phyloP scores from a whole-genome alignment of 2,113 vertebrate species.

The Butorides virescens region DNA sequence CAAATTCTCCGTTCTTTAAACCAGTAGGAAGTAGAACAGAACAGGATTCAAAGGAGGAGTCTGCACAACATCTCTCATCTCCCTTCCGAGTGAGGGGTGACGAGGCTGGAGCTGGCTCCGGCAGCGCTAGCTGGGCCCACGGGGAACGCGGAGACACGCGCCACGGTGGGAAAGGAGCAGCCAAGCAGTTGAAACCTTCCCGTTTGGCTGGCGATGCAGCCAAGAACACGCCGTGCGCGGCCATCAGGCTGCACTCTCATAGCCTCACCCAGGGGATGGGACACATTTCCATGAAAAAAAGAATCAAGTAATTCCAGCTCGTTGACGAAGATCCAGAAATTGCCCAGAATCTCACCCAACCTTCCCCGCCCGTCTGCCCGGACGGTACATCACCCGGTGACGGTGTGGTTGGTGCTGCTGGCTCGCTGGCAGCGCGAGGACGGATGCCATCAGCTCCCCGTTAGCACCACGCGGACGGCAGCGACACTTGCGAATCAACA shows the following conservation, averaged over 20 bases:
- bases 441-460: constrained; percentile 34
- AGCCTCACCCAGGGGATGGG: not conserved
- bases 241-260: not conserved
- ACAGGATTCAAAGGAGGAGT: not conserved
- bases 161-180: not conserved
- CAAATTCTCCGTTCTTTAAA: not conserved
- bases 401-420: not conserved
- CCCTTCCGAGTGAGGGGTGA: not conserved
- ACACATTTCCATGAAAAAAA: not conserved
- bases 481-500: constrained; percentile 51
- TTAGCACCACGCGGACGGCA: not conserved
- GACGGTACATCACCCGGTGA: constrained; percentile 7
- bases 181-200: not conserved
- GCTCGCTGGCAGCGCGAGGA: not conserved
- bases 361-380: not conserved
- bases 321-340: not conserved
- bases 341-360: not conserved
- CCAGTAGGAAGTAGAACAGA: not conserved
- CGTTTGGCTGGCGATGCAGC: not conserved
- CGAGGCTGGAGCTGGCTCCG: not conserved
- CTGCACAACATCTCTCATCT: not conserved
- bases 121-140: not conserved
- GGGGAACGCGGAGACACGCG: not conserved
- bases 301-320: not conserved
- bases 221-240: not conserved